Conservation (phyloP, 1,140 invertebrate species). For the Eumaeus atala region DNA sequence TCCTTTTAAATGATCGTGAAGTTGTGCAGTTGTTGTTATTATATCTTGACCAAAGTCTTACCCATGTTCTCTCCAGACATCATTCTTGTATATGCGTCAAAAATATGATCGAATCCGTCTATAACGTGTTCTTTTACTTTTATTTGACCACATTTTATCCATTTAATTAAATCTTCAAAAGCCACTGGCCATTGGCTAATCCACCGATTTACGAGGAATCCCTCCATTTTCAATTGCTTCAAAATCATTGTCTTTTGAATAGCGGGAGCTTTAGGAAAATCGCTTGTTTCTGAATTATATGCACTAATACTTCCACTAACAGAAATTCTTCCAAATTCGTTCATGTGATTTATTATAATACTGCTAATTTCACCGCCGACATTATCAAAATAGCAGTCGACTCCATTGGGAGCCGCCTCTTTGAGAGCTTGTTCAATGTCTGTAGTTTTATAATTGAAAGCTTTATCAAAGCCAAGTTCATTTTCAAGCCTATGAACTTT, state of each 20-base stretch:
- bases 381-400: background rate
- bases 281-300: constrained; percentile 9
- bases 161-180: constrained; percentile 51
- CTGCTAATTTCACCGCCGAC: background rate
- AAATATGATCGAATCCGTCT: constrained; percentile 76
- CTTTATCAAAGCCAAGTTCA: constrained; percentile 3
- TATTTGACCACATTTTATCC: constrained; percentile 73
- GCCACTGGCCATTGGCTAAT: constrained; percentile 46
- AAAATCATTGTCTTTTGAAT: constrained; percentile 11
- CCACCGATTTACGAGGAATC: constrained; percentile 15
- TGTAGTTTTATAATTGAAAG: background rate
- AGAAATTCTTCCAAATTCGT: background rate
- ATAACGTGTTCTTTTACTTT: constrained; percentile 44
- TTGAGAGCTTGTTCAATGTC: background rate
- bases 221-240: constrained; percentile 10
- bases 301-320: constrained; percentile 12
- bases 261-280: constrained; percentile 14
- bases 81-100: constrained; percentile 74
- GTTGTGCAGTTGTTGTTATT: no score
- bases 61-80: constrained; percentile 74
- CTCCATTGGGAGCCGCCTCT: constrained; percentile 1
- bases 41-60: constrained; percentile 73
- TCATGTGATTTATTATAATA: constrained; percentile 13
- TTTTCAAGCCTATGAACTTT: constrained; percentile 4
- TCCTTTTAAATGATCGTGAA: no score